Conservation (phyloP, 64 coral and sea anemone species). For the Montipora efflorescens region DNA sequence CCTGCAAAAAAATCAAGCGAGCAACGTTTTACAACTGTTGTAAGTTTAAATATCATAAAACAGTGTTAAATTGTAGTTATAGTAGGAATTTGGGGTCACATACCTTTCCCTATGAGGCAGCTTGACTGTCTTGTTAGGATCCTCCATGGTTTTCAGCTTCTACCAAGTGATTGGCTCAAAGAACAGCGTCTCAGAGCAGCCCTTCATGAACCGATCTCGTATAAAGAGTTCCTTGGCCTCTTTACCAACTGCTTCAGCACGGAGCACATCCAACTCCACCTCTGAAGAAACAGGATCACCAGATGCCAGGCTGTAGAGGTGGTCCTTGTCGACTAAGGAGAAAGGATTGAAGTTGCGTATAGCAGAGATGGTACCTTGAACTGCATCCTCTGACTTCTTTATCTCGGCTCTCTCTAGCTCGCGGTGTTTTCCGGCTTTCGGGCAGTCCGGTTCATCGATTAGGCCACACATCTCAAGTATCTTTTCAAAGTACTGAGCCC, state of each 20-base stretch:
- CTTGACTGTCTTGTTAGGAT: slow-evolving; percentile 42
- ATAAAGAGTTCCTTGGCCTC: slow-evolving; percentile 62
- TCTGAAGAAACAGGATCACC: slow-evolving; percentile 41
- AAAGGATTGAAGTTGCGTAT: slow-evolving; percentile 67
- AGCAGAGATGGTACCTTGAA: slow-evolving; percentile 44
- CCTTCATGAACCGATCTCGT: slow-evolving; percentile 6
- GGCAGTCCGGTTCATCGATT: slow-evolving; percentile 61
- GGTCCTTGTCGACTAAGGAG: slow-evolving; percentile 22
- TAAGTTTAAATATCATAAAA: no score
- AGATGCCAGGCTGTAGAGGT: slow-evolving; percentile 52
- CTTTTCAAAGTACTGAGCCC: slow-evolving; percentile 69
- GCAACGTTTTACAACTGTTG: background rate
- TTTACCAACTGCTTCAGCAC: slow-evolving; percentile 53
- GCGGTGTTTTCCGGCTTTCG: slow-evolving; percentile 54
- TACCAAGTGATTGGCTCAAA: slow-evolving; percentile 59
- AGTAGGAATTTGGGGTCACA: background rate
- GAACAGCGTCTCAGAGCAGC: slow-evolving; percentile 32
- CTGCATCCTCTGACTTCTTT: slow-evolving; percentile 68
- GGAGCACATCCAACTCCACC: slow-evolving; percentile 38
- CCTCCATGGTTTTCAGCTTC: slow-evolving; percentile 68
- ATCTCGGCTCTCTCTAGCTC: slow-evolving; percentile 57
- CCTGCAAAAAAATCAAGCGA: slow-evolving; percentile 7
- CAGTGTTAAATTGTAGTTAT: background rate
- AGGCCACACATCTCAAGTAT: slow-evolving; percentile 65
- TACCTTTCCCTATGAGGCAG: slow-evolving; percentile 69